phyloP scores from a whole-genome alignment of 2,888 invertebrate genomes.

The Empis livida region DNA sequence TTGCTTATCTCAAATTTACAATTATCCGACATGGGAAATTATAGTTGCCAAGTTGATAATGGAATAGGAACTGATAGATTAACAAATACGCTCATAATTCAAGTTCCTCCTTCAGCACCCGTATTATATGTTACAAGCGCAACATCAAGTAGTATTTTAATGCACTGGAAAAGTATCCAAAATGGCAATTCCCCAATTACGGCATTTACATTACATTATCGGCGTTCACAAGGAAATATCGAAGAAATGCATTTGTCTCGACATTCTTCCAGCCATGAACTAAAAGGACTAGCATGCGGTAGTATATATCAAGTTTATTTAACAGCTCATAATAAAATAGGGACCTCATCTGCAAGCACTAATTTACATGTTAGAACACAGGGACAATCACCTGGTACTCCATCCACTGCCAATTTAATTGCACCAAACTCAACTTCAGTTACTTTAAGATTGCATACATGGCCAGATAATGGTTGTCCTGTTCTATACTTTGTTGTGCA shows the following conservation, averaged over 20 bases:
- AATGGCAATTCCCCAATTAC: conserved; percentile 55
- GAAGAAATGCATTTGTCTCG: conserved; percentile 52
- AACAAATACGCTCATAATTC: conserved; percentile 50
- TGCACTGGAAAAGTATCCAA: conserved; percentile 62
- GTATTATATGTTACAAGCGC: conserved; percentile 60
- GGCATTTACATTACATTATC: conserved; percentile 53
- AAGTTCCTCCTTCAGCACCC: conserved; percentile 64
- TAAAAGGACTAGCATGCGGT: conserved; percentile 56
- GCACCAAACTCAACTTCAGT: conserved; percentile 59
- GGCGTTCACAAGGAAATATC: conserved; percentile 49
- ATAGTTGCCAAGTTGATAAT: conserved; percentile 57
- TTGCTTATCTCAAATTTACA: conserved; percentile 50
- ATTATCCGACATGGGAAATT: conserved; percentile 53
- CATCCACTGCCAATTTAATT: conserved; percentile 47
- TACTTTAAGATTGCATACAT: conserved; percentile 49
- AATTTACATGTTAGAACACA: conserved; percentile 55
- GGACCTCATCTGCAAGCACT: conserved; percentile 54
- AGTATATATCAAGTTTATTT: conserved; percentile 59
- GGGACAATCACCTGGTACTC: conserved; percentile 57
- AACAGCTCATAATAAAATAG: conserved; percentile 58
- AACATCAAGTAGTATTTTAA: conserved; percentile 57
- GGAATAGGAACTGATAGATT: conserved; percentile 53
- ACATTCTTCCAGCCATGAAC: conserved; percentile 52
- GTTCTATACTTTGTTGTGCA: conserved; percentile 56
- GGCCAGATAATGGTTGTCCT: conserved; percentile 64